Evolutionary conservation across 2,888 invertebrate genomes (phyloP).

Genomic region (Catocala nupta): DNA sequence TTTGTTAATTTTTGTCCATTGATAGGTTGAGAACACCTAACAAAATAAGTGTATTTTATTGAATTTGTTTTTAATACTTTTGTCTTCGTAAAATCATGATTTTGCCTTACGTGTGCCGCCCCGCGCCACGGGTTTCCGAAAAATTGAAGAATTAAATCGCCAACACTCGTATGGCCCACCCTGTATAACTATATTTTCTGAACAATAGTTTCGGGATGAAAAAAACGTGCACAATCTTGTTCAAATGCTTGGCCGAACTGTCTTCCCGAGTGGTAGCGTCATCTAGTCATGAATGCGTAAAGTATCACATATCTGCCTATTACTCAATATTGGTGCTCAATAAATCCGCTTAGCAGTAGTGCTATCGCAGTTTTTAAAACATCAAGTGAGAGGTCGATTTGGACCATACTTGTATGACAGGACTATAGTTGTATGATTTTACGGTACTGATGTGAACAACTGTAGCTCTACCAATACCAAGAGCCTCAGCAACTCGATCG

Average conservation of each 20-base stretch:
- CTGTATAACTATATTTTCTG: neutral
- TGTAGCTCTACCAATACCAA: slow-evolving; percentile 37
- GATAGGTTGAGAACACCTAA: too few relatives aligned
- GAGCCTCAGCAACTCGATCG: slow-evolving; percentile 40
- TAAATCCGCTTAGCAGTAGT: neutral
- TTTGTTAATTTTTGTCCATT: too few relatives aligned
- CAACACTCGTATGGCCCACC: too few relatives aligned
- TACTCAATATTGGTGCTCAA: neutral
- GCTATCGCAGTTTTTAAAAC: neutral
- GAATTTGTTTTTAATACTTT: too few relatives aligned
- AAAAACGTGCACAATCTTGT: neutral
- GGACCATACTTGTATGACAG: neutral
- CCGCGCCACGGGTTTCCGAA: too few relatives aligned
- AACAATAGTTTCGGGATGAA: neutral
- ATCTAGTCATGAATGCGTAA: neutral
- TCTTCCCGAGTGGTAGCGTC: neutral
- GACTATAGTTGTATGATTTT: slow-evolving; percentile 2
- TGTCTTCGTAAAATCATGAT: too few relatives aligned
- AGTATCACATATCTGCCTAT: neutral
- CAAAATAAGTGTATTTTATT: too few relatives aligned
- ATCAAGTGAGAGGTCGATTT: neutral
- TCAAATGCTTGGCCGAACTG: neutral
- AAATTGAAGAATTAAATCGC: too few relatives aligned
- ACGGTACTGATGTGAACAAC: slow-evolving; percentile 25
- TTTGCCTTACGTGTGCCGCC: too few relatives aligned